These are phyloP conservation scores for Drosophila mojavensis DNA, from an alignment of 1,140 invertebrate genomes.

Conservation along the genomic window DNA sequence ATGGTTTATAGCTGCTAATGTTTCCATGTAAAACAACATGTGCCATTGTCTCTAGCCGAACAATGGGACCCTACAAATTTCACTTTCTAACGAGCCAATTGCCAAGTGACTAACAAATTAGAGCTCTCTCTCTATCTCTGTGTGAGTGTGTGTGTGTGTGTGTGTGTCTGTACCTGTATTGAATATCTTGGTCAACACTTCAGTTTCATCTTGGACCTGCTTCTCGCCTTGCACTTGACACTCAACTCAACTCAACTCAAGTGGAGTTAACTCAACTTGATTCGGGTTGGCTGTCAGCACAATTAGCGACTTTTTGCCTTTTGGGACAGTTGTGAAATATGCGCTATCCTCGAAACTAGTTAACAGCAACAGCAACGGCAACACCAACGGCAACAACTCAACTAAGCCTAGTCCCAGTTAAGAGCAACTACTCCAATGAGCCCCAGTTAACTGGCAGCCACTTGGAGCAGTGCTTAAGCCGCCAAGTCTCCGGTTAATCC, in stretches of 20 bases:
- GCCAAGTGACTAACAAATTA: slow-evolving; percentile 34
- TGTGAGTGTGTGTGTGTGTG: neutral
- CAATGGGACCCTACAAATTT: slow-evolving; percentile 26
- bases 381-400: neutral
- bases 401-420: slow-evolving; percentile 17
- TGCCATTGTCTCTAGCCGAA: slow-evolving; percentile 6
- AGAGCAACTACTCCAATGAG: slow-evolving; percentile 5
- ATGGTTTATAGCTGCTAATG: slow-evolving; percentile 1
- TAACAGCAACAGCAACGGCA: neutral
- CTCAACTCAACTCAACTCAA: slow-evolving; percentile 1
- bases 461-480: no score
- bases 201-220: neutral
- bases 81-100: slow-evolving; percentile 42
- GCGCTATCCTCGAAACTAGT: slow-evolving; percentile 31
- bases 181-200: slow-evolving; percentile 36
- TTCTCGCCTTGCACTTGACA: slow-evolving; percentile 6
- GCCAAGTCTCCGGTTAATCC: slow-evolving; percentile 2
- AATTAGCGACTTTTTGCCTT: slow-evolving; percentile 29
- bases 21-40: slow-evolving; percentile 36
- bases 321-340: slow-evolving; percentile 27
- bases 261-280: neutral
- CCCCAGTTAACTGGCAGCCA: slow-evolving; percentile 25
- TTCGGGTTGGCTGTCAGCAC: neutral
- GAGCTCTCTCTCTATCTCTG: neutral
- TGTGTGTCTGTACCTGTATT: neutral